Conservation (phyloP, 2,113 vertebrate species). For the Mormyrus lacerda region DNA sequence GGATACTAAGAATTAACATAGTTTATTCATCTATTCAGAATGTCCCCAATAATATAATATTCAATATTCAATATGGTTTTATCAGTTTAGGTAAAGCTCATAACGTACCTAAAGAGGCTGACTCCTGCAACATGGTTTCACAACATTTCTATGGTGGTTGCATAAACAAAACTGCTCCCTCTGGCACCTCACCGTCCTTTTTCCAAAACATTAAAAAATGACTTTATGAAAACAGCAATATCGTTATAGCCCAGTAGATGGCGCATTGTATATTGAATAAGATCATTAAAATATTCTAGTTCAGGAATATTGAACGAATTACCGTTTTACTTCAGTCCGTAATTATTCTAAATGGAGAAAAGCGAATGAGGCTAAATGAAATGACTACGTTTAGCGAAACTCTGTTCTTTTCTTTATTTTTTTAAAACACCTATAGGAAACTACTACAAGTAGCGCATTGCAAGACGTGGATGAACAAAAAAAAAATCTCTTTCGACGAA, state of each 20-base stretch:
- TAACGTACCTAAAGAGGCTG: background rate
- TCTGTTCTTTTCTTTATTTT: background rate
- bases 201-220: background rate
- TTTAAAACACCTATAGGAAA: background rate
- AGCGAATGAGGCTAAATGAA: background rate
- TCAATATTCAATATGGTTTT: background rate
- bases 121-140: background rate
- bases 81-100: background rate
- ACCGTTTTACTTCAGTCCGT: background rate
- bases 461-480: background rate
- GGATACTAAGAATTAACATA: background rate
- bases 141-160: background rate
- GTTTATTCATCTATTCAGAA: background rate
- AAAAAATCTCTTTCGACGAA: background rate
- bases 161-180: background rate
- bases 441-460: no score
- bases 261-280: background rate
- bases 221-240: background rate
- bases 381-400: background rate
- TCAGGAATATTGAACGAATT: background rate
- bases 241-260: background rate
- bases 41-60: background rate
- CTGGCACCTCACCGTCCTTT: background rate
- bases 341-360: background rate
- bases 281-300: background rate